Evolutionary conservation across 2,797 vertebrate genomes (phyloP).

Genomic region (Pangasius mekongensis): DNA sequence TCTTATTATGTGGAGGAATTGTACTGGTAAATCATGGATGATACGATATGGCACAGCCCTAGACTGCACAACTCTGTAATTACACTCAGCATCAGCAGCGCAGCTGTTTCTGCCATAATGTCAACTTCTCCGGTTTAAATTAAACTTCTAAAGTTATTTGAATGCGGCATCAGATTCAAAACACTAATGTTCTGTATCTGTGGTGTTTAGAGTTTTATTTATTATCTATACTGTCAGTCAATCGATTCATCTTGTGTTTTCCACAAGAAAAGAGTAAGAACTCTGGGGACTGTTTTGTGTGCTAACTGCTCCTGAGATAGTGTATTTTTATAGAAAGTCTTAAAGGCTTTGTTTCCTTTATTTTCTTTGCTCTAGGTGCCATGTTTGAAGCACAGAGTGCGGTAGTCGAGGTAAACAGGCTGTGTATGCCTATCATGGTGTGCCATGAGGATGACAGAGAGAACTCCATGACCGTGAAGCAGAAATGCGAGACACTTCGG

Average conservation of each 20-base stretch:
- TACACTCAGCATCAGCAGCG: too few relatives aligned
- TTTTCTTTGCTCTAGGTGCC: neutral
- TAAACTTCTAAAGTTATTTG: neutral
- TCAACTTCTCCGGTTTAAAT: neutral
- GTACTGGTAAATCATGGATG: too few relatives aligned
- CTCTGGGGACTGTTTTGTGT: neutral
- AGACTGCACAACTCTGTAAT: too few relatives aligned
- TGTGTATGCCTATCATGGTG: neutral
- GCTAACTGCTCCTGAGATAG: neutral
- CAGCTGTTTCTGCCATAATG: too few relatives aligned
- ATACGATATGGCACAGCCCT: too few relatives aligned
- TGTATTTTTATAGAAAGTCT: neutral
- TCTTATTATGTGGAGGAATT: too few relatives aligned
- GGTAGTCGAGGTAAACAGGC: neutral
- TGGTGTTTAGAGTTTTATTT: neutral
- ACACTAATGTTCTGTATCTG: neutral
- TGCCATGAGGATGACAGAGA: neutral
- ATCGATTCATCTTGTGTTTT: neutral
- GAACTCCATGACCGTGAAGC: neutral
- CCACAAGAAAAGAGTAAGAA: neutral
- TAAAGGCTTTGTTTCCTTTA: neutral
- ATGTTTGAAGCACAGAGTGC: neutral
- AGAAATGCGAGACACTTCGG: neutral
- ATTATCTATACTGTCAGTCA: neutral
- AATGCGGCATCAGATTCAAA: neutral